These are phyloP conservation scores for Australoheros scitulus DNA, from an alignment of 2,113 vertebrate species.

Conservation along the genomic window DNA sequence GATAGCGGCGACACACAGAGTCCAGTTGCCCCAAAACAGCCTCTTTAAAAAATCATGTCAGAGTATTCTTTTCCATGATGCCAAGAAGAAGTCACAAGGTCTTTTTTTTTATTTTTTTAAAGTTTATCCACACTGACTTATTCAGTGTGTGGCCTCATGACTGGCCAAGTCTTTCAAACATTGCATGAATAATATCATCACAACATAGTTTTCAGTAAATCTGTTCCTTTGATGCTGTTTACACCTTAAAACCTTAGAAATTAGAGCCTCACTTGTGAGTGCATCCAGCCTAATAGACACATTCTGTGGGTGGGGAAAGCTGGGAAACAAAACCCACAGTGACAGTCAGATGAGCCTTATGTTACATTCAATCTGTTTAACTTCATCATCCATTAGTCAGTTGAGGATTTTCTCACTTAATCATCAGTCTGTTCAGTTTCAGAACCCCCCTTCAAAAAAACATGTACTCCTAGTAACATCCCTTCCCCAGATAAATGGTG, in stretches of 20 bases:
- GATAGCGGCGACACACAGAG: conserved; percentile 26
- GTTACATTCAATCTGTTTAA: neutral
- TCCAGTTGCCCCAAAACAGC: conserved; percentile 32
- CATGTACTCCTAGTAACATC: neutral
- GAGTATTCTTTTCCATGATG: conserved; percentile 32
- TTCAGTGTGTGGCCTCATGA: neutral
- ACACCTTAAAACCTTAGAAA: neutral
- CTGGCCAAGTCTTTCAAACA: neutral
- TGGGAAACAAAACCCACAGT: neutral
- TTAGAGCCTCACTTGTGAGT: conserved; percentile 3
- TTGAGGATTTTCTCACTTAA: neutral
- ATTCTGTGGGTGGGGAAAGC: neutral
- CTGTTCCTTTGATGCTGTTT: neutral
- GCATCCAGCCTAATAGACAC: neutral
- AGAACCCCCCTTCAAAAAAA: neutral
- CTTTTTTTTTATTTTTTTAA: neutral
- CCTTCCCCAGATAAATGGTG: neutral
- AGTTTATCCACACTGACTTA: neutral
- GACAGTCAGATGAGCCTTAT: neutral
- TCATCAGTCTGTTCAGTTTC: neutral
- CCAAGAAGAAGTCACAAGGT: neutral
- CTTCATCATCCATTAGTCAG: neutral
- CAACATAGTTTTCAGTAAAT: conserved; percentile 29
- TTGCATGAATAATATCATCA: conserved; percentile 11
- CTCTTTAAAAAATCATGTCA: conserved; percentile 19